Evolutionary conservation across 2,888 invertebrate genomes (phyloP), one percentile per base, ranked within the genome.

Genomic region (Plebejus argus): DNA sequence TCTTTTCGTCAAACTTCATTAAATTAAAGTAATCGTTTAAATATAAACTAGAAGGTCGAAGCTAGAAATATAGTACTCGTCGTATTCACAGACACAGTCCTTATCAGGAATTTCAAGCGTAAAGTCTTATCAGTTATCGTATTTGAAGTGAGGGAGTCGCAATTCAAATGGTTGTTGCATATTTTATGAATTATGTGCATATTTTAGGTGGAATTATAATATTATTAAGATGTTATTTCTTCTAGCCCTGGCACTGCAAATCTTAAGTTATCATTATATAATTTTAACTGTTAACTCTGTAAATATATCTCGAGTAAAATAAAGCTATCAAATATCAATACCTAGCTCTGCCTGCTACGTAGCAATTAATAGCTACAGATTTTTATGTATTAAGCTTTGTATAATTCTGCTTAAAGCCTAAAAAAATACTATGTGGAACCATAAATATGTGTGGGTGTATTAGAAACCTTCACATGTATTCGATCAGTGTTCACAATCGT

Each of bases 401-500:
- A 18, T 56, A n/a, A n/a, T 56, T 3, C 10, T 45, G 10, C 53
- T 53, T 53, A 3, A 53, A 53, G 18, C 5, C 18, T 10, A 20
- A 61, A 61, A 61, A 20, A 20, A 23, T 10, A 23, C 18, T 1
- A 53, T 74, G 49, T 53, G 28, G 28, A 74, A 74, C 23, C 53
- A 53, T 49, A 49, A 45, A n/a, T 28, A 74, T 20, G 2, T 8
- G 49, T 28, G 45, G 49, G 74, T 49, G 28, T 74, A 10, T 20
- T 7, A 6, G 53, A 49, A 74, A 86, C 88, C 87, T 89, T 89
- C 87, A 84, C 87, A 81, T 84, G 79, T 83, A 86, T 86, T 87
- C 79, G 86, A 87, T 86, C 86, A 84, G 86, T 87, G 87, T 86
- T 87, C 86, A 79, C 84, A 84, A 84, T 87, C 89, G 89, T 90